Evolutionary conservation across 2,113 vertebrate species (phyloP).

Genomic region (Cyrtonyx montezumae): DNA sequence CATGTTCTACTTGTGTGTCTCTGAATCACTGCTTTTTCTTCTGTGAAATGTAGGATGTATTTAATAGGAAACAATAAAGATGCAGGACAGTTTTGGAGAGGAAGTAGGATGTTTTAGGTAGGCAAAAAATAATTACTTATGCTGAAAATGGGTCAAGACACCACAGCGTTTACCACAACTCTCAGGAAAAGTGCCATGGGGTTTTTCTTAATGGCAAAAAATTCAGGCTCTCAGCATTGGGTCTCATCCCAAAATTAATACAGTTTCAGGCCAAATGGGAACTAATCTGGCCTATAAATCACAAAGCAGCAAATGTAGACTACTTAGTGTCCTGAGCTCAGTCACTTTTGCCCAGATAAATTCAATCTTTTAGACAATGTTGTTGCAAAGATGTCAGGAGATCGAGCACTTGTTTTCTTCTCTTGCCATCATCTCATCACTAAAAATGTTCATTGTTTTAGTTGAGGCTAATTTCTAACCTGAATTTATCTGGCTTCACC

Average conservation of each 20-base stretch:
- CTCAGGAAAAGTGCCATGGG: constrained; percentile 32
- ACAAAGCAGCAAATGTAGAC: neutral
- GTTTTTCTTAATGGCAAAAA: constrained; percentile 50
- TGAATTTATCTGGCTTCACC: neutral
- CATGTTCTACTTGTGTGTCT: neutral
- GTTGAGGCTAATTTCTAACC: neutral
- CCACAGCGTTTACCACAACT: constrained; percentile 10
- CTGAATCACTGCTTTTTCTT: neutral
- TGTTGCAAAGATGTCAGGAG: neutral
- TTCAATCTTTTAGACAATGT: neutral
- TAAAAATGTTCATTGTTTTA: neutral
- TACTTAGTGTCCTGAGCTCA: neutral
- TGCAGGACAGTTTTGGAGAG: constrained; percentile 8
- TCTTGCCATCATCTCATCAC: neutral
- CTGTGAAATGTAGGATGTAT: neutral
- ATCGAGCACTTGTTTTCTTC: accelerated
- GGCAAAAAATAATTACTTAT: constrained; percentile 12
- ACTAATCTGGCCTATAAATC: neutral
- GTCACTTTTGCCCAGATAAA: neutral
- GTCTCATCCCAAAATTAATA: constrained; percentile 43
- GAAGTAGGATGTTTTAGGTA: constrained; percentile 12
- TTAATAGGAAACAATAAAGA: constrained; percentile 37
- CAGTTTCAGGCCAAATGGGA: constrained; percentile 20
- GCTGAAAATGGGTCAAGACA: constrained; percentile 47
- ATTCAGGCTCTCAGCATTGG: constrained; percentile 44